These are phyloP conservation scores for Cladorhizidae sp. DNA, from an alignment of 37 sponge, comb jelly and placozoan species.

Conservation along the genomic window DNA sequence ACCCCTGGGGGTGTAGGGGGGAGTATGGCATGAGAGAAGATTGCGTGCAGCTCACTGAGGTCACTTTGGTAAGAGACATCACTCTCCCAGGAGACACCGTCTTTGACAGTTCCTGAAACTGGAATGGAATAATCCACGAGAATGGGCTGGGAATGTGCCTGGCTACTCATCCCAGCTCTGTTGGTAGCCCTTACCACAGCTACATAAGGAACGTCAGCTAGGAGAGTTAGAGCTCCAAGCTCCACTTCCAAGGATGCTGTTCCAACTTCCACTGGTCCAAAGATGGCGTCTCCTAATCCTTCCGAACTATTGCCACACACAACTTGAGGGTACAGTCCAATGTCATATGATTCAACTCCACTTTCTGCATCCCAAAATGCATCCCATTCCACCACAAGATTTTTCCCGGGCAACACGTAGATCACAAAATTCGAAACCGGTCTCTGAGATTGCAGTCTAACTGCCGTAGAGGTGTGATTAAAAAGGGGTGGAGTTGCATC, in stretches of 20 bases:
- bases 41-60: conserved; percentile 46
- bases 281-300: not conserved
- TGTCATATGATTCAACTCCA: conserved; percentile 58
- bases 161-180: conserved; percentile 44
- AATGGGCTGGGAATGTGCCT: conserved; percentile 51
- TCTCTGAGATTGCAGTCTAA: conserved; percentile 1
- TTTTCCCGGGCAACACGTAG: conserved; percentile 12
- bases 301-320: conserved; percentile 28
- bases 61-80: conserved; percentile 74
- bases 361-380: conserved; percentile 70
- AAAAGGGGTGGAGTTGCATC: conserved; percentile 71
- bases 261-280: conserved; percentile 8
- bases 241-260: not conserved
- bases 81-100: conserved; percentile 72
- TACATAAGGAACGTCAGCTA: conserved; percentile 36
- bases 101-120: conserved; percentile 62
- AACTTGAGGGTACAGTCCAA: conserved; percentile 34
- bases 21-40: conserved; percentile 55
- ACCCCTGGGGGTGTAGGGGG: conserved; percentile 23
- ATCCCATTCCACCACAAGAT: conserved; percentile 50
- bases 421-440: conserved; percentile 23
- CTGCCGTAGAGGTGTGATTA: not conserved
- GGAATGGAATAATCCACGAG: conserved; percentile 24
- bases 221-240: conserved; percentile 18
- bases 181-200: conserved; percentile 59